A percentile compares a stretch with the other conserved stretches of the same genome.
Conservation (phyloP, 2,888 invertebrate species). For the Drosophila melanocephala region DNA sequence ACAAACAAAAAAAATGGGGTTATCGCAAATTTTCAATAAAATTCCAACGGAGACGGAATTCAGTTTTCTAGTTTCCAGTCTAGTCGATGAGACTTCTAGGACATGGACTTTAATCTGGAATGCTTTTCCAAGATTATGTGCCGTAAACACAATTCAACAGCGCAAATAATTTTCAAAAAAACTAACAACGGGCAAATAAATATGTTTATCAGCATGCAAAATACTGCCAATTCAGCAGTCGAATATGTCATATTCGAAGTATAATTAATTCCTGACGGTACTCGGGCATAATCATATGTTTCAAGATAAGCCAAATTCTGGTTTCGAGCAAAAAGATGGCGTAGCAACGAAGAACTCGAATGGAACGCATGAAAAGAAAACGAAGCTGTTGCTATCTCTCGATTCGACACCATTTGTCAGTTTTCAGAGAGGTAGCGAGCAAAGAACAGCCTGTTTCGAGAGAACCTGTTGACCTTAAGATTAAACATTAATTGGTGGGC, state of each 20-base stretch:
- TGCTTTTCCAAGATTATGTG: slow-evolving; percentile 17
- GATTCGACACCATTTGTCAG: slow-evolving; percentile 5
- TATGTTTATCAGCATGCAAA: slow-evolving; percentile 29
- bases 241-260: slow-evolving; percentile 1
- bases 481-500: slow-evolving; percentile 22
- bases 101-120: slow-evolving; percentile 55
- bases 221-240: slow-evolving; percentile 5
- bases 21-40: slow-evolving; percentile 12
- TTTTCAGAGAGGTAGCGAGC: slow-evolving; percentile 21
- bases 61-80: slow-evolving; percentile 3
- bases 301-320: slow-evolving; percentile 27
- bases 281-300: slow-evolving; percentile 3
- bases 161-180: slow-evolving; percentile 27
- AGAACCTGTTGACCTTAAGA: slow-evolving; percentile 68
- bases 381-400: slow-evolving; percentile 4
- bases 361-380: background rate
- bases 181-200: slow-evolving; percentile 7
- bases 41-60: background rate
- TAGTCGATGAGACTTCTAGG: slow-evolving; percentile 21
- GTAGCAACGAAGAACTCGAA: slow-evolving; percentile 42
- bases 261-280: slow-evolving; percentile 6
- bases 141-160: slow-evolving; percentile 15
- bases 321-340: slow-evolving; percentile 13
- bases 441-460: slow-evolving; percentile 20
- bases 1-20: background rate